Percentiles rank a stretch among this genome's conserved stretches.
phyloP scores from a whole-genome alignment of 2,888 invertebrate species.

The Oxystoma pomonae region DNA sequence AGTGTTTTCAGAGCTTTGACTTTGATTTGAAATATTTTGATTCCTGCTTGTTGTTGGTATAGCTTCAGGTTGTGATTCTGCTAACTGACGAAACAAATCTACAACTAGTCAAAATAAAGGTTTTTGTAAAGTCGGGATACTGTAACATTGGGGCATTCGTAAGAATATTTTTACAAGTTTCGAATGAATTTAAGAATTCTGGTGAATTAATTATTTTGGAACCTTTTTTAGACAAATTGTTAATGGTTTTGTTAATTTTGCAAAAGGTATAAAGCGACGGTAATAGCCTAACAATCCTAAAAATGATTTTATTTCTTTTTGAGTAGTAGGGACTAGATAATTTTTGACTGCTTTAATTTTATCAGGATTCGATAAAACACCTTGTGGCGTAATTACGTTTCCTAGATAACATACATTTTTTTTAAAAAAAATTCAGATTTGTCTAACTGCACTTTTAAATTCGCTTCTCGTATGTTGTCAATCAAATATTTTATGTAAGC shows the following conservation, averaged over 20 bases:
- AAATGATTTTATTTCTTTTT: conserved; percentile 18
- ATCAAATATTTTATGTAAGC: not conserved
- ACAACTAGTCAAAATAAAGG: conserved; percentile 2
- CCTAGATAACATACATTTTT: not conserved
- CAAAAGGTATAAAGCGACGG: conserved; percentile 17
- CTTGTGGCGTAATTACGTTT: not conserved
- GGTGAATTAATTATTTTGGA: conserved; percentile 8
- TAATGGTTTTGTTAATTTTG: conserved; percentile 15
- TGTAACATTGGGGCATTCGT: conserved; percentile 6
- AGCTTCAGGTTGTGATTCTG: too few species aligned
- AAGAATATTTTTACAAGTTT: conserved; percentile 9
- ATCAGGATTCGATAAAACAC: not conserved
- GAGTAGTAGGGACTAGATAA: conserved; percentile 15
- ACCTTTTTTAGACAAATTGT: conserved; percentile 15
- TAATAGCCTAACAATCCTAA: conserved; percentile 18
- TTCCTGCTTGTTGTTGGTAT: too few species aligned
- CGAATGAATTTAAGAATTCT: conserved; percentile 5
- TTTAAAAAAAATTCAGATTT: not conserved
- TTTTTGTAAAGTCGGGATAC: conserved; percentile 10
- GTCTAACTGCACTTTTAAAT: not conserved
- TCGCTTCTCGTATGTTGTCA: not conserved
- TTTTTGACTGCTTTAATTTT: conserved; percentile 14
- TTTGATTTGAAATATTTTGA: too few species aligned
- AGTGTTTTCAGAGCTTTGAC: too few species aligned
- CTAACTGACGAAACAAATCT: too few species aligned